Percentiles rank a stretch among this genome's conserved stretches.
These are phyloP conservation scores for Mungos mungo DNA, from an alignment of 2,113 vertebrate species.

Conservation along the genomic window DNA sequence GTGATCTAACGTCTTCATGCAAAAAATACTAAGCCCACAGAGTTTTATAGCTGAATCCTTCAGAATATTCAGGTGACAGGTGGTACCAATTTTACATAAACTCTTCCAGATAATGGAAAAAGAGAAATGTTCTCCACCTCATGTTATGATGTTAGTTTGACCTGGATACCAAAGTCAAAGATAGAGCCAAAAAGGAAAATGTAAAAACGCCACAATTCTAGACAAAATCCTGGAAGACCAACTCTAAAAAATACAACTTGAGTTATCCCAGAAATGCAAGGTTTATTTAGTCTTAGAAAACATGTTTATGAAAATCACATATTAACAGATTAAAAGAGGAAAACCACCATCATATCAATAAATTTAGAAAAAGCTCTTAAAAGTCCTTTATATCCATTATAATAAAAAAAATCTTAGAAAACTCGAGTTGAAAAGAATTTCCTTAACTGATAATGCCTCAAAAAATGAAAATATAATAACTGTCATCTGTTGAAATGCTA, in stretches of 20 bases:
- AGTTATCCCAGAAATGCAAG: background rate
- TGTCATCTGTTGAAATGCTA: background rate
- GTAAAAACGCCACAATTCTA: background rate
- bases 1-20: background rate
- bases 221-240: background rate
- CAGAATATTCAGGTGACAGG: background rate
- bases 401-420: background rate
- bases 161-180: background rate
- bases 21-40: background rate
- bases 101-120: background rate
- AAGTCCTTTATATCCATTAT: background rate
- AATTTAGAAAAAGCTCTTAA: background rate
- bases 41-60: background rate
- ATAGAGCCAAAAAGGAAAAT: background rate
- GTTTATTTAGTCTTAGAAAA: background rate
- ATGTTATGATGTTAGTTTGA: background rate
- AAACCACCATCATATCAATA: background rate
- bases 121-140: background rate
- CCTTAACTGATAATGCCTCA: background rate
- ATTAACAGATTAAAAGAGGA: background rate
- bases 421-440: background rate
- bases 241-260: background rate
- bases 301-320: background rate
- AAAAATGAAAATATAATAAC: background rate
- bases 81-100: background rate